Base-by-base conservation (phyloP, 2,113 vertebrate species). In the Halcyon malimbica region DNA sequence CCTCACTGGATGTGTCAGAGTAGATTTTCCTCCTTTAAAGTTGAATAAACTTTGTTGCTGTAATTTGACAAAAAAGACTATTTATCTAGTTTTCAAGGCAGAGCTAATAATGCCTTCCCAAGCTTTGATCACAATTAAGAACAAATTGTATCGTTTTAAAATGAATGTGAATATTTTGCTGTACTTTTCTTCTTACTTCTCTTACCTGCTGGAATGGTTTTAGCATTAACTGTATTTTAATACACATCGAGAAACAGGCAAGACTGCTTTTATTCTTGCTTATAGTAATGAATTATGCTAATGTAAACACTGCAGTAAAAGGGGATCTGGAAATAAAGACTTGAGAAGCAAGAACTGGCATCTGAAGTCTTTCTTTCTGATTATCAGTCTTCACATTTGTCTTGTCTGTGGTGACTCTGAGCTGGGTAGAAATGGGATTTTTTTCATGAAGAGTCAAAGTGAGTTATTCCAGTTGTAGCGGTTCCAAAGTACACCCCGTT, bases 91-190 rank as follows among this genome's bases (percentile, higher is more conserved):
- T 94, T 75, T 75, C 18, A 65, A 83, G 68, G 53, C 56, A 13
- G 13, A 29, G 10, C 56, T 83, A 29, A 37, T 2, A 20, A 37
- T 11, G 33, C 2, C 11, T 71, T 87, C 62, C 83, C 81, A 42
- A 84, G 76, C 91, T 63, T 56, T 63, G 63, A 77, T 64, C 77
- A 82, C 87, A 94, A 53, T 73, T 73, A 50, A 67, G 78, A 83
- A 83, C 79, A 83, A 87, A 96, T 65, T 74, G 75, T 51, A 9
- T 33, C 95, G 88, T 24, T 86, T 92, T 77, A 63, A 81, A 86
- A 80, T 78, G 74, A 54, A 56, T 56, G 67, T 67, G 8, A 28
- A 1, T 80, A 25, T 83, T 81, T 92, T 89, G 29, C 79, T 86
- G 19, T 8, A 50, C 20, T 59, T 19, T 6, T 54, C 24, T 70